These are phyloP conservation scores for Neolamprologus multifasciatus DNA, from an alignment of 2,797 vertebrate genomes.

Conservation along the genomic window DNA sequence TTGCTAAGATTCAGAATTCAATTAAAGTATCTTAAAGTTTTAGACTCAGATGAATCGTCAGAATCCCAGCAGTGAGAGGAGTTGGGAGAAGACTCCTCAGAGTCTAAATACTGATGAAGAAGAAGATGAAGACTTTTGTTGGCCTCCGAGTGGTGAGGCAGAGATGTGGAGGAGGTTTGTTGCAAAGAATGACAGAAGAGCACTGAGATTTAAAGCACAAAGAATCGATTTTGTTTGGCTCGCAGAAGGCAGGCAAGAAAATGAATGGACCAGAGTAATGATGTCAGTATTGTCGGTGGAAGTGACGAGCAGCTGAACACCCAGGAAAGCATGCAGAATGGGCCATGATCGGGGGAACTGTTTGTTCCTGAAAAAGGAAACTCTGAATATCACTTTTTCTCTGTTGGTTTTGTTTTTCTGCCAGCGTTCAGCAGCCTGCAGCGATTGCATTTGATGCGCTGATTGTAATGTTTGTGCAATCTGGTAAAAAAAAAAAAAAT, in stretches of 20 bases:
- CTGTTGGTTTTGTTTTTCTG: neutral
- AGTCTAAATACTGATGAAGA: neutral
- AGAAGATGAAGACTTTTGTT: neutral
- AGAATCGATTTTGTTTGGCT: neutral
- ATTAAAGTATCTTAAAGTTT: neutral
- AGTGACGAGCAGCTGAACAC: neutral
- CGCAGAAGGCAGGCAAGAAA: neutral
- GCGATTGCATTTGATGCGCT: neutral
- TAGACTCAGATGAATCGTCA: neutral
- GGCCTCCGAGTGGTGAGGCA: neutral
- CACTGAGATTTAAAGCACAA: neutral
- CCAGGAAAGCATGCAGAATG: slow-evolving; percentile 45
- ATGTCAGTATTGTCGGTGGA: neutral
- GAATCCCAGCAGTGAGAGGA: neutral
- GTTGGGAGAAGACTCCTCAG: neutral
- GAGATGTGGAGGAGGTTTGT: neutral
- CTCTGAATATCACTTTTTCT: neutral
- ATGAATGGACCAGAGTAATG: neutral
- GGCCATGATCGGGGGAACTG: slow-evolving; percentile 68
- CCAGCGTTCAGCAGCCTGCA: neutral
- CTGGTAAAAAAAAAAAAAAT: neutral
- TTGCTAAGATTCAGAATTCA: neutral
- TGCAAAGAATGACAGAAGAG: neutral
- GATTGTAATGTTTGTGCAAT: neutral
- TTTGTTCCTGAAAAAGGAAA: neutral